phyloP scores from a whole-genome alignment of 2,888 invertebrate genomes.

The Anticlea derivata region DNA sequence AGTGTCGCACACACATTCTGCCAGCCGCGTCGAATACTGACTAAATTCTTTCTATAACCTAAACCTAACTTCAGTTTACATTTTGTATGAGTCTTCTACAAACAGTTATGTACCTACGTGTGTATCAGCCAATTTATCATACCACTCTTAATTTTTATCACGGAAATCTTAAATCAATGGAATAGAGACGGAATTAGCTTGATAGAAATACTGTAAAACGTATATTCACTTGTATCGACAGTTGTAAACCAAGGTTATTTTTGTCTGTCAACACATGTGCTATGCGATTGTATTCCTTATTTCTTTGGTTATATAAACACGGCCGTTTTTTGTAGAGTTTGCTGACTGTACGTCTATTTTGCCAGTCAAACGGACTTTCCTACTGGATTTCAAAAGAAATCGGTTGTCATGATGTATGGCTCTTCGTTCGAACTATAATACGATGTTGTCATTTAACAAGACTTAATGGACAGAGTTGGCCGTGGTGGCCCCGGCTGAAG shows the following conservation, averaged over 20 bases:
- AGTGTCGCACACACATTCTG: background rate
- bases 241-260: constrained; percentile 37
- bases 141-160: background rate
- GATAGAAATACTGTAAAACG: constrained; percentile 11
- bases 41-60: constrained; percentile 22
- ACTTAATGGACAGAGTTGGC: too few species aligned
- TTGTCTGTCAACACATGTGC: constrained; percentile 27
- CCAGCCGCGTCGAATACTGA: constrained; percentile 16
- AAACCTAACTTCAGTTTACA: constrained; percentile 30
- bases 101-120: constrained; percentile 39
- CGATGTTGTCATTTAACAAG: background rate
- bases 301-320: constrained; percentile 15
- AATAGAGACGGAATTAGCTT: constrained; percentile 22
- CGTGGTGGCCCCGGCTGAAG: too few species aligned
- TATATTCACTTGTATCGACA: constrained; percentile 17
- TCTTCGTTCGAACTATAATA: background rate
- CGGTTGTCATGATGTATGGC: constrained; percentile 10
- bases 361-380: constrained; percentile 18
- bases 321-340: constrained; percentile 4
- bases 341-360: constrained; percentile 8
- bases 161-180: constrained; percentile 15
- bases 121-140: constrained; percentile 22
- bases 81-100: constrained; percentile 36
- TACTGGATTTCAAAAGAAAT: constrained; percentile 26
- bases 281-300: constrained; percentile 35